Evolutionary conservation across 2,888 invertebrate genomes (phyloP).

Genomic region (Ormyrus labotus): DNA sequence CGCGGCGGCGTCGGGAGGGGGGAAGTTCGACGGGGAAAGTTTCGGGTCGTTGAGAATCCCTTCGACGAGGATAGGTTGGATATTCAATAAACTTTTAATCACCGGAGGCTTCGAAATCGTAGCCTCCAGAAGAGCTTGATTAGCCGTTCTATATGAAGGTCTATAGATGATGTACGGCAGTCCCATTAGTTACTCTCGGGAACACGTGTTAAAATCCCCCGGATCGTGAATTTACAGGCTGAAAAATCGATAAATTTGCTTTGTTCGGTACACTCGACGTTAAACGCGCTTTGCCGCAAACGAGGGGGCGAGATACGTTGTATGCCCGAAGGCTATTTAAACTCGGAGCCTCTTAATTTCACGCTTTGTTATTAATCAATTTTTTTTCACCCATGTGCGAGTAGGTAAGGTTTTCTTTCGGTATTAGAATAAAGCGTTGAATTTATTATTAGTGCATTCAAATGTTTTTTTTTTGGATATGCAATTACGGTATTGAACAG

Average conservation of each 20-base stretch:
- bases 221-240: slow-evolving; percentile 18
- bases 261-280: slow-evolving; percentile 25
- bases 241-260: slow-evolving; percentile 42
- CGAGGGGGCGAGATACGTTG: slow-evolving; percentile 16
- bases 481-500: too few relatives aligned
- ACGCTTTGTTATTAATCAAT: slow-evolving; percentile 40
- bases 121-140: neutral
- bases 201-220: slow-evolving; percentile 45
- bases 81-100: slow-evolving; percentile 1
- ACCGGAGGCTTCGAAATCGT: neutral
- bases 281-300: neutral
- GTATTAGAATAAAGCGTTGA: too few relatives aligned
- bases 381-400: slow-evolving; percentile 16
- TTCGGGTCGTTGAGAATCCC: neutral
- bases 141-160: slow-evolving; percentile 8
- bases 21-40: neutral
- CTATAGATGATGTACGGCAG: slow-evolving; percentile 34
- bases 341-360: slow-evolving; percentile 32
- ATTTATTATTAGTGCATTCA: too few relatives aligned
- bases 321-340: neutral
- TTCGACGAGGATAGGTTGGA: neutral
- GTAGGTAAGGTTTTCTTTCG: too few relatives aligned
- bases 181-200: slow-evolving; percentile 17
- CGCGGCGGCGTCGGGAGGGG: neutral
- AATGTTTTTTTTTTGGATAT: too few relatives aligned